phyloP scores from a whole-genome alignment of 1,140 invertebrate species.

The Centruroides sculpturatus region DNA sequence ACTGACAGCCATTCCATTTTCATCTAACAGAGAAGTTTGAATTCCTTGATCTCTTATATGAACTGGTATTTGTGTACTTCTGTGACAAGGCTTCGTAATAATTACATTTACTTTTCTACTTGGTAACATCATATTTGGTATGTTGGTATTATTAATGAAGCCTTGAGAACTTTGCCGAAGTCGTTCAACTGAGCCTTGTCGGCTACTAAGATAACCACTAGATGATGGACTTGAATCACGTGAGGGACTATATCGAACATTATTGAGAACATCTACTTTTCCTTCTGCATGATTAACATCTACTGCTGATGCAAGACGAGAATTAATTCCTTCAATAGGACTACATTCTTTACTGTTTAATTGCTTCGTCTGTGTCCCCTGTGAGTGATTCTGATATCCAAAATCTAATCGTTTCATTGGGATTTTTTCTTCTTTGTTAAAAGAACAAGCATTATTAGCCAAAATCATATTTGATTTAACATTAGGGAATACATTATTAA shows the following conservation, averaged over 20 bases:
- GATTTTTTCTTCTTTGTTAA: background rate
- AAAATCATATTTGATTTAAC: conserved; percentile 7
- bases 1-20: no score
- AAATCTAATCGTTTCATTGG: background rate
- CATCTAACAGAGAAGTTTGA: conserved; percentile 40
- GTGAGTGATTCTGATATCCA: conserved; percentile 5
- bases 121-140: background rate
- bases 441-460: background rate
- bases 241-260: conserved; percentile 3
- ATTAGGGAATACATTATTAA: conserved; percentile 14
- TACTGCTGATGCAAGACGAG: conserved; percentile 1
- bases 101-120: background rate
- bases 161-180: background rate
- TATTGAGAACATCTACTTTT: conserved; percentile 7
- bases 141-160: background rate
- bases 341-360: conserved; percentile 13
- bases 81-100: conserved; percentile 20
- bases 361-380: conserved; percentile 16
- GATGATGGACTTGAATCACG: conserved; percentile 15
- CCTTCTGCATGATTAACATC: conserved; percentile 6
- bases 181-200: conserved; percentile 12
- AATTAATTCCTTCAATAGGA: conserved; percentile 3
- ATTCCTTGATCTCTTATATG: conserved; percentile 52
- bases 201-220: conserved; percentile 14
- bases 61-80: conserved; percentile 39